These are phyloP conservation scores for Erpetoichthys calabaricus DNA, from an alignment of 2,797 vertebrate genomes.

Conservation along the genomic window DNA sequence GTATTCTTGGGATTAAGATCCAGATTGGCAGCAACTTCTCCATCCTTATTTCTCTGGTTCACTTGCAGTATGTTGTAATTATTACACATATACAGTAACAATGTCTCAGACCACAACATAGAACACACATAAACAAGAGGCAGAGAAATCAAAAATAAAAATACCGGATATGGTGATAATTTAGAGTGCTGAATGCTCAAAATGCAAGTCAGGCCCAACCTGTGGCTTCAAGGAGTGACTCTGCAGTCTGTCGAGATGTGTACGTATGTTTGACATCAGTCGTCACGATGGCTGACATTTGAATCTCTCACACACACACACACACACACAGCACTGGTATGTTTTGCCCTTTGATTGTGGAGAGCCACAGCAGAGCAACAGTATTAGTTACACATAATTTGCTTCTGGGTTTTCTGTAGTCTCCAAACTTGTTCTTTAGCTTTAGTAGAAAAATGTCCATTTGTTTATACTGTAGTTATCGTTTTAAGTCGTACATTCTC, in stretches of 20 bases:
- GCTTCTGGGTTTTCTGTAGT: slow-evolving; percentile 1
- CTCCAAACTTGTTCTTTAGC: not conserved
- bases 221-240: not conserved
- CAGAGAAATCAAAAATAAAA: not conserved
- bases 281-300: slow-evolving; percentile 3
- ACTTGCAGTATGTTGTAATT: too few species aligned
- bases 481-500: too few species aligned
- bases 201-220: not conserved
- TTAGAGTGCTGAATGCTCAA: not conserved
- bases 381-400: slow-evolving; percentile 6
- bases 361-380: not conserved
- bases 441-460: too few species aligned
- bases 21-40: too few species aligned
- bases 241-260: not conserved
- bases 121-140: not conserved
- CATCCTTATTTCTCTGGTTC: too few species aligned
- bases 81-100: too few species aligned
- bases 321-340: not conserved
- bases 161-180: not conserved
- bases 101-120: too few species aligned
- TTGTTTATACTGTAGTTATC: too few species aligned
- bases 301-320: not conserved
- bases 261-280: not conserved
- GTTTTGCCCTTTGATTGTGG: not conserved
- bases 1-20: too few species aligned